A percentile compares a stretch with the other conserved stretches of the same genome.
phyloP scores from a whole-genome alignment of 1,140 invertebrate species.

The Drosophila quadrilineata region DNA sequence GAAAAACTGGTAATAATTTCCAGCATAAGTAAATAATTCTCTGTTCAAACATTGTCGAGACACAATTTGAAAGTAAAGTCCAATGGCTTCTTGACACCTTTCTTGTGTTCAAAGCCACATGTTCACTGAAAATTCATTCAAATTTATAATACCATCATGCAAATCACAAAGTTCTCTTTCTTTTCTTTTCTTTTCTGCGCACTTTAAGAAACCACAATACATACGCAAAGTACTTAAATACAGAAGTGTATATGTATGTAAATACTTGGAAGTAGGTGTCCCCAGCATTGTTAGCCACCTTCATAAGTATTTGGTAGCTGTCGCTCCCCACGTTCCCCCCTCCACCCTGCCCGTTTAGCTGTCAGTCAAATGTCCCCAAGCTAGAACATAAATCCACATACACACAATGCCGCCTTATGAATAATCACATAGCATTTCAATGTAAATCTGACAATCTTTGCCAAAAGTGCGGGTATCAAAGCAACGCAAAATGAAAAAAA shows the following conservation, averaged over 20 bases:
- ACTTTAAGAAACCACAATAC: slow-evolving; percentile 2
- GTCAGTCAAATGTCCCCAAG: slow-evolving; percentile 60
- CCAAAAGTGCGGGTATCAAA: slow-evolving; percentile 51
- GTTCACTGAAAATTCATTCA: neutral
- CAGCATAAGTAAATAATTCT: no score
- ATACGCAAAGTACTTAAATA: neutral
- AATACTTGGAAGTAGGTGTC: slow-evolving; percentile 22
- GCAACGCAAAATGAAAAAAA: no score
- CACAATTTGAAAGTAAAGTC: neutral
- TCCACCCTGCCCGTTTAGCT: slow-evolving; percentile 39
- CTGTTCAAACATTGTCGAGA: no score
- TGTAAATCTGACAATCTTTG: slow-evolving; percentile 58
- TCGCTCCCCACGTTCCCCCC: no score
- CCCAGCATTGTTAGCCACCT: slow-evolving; percentile 35
- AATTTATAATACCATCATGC: slow-evolving; percentile 12
- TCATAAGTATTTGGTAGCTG: slow-evolving; percentile 51
- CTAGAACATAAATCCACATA: slow-evolving; percentile 26
- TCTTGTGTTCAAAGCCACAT: slow-evolving; percentile 4
- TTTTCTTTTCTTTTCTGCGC: no score
- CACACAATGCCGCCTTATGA: slow-evolving; percentile 53
- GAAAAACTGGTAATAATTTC: neutral
- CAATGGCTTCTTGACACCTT: neutral
- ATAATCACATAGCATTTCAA: slow-evolving; percentile 60
- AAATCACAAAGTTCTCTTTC: slow-evolving; percentile 23
- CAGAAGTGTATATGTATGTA: neutral